Evolutionary conservation across 2,888 invertebrate species (phyloP).

Genomic region (Drosophila percnosoma): DNA sequence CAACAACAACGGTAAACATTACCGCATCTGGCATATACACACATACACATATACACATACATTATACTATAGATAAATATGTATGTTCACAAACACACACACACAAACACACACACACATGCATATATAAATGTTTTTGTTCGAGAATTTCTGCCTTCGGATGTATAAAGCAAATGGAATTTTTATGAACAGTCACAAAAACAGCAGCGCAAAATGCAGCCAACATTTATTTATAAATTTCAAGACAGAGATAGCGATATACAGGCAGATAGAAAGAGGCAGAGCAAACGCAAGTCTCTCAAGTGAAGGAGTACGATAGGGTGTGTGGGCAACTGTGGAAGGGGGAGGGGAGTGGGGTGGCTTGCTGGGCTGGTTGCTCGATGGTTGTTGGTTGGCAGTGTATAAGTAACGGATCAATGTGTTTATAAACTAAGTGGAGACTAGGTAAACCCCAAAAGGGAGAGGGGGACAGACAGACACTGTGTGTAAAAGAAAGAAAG

Average conservation of each 20-base stretch:
- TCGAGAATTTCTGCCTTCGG: slow-evolving; percentile 43
- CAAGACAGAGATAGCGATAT: slow-evolving; percentile 40
- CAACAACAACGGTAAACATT: slow-evolving; percentile 55
- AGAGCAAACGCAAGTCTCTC: slow-evolving; percentile 22
- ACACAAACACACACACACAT: neutral
- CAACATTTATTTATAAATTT: slow-evolving; percentile 69
- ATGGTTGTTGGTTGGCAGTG: neutral
- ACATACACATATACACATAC: neutral
- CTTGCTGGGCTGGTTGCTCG: neutral
- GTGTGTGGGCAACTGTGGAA: neutral
- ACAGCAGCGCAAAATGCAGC: slow-evolving; percentile 62
- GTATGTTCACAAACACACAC: neutral
- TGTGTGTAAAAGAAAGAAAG: neutral
- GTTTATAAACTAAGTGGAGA: slow-evolving; percentile 46
- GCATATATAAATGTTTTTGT: slow-evolving; percentile 27
- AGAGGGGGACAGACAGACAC: neutral
- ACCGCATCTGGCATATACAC: slow-evolving; percentile 56
- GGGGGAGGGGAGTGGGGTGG: neutral
- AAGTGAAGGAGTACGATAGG: neutral
- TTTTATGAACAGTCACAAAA: slow-evolving; percentile 64
- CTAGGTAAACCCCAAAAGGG: slow-evolving; percentile 36
- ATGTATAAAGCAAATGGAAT: slow-evolving; percentile 66
- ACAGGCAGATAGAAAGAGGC: slow-evolving; percentile 16
- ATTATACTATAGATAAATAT: slow-evolving; percentile 7
- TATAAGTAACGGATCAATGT: slow-evolving; percentile 55